Base-by-base conservation (phyloP, 2,113 vertebrate species). In the Pantherophis guttatus region DNA sequence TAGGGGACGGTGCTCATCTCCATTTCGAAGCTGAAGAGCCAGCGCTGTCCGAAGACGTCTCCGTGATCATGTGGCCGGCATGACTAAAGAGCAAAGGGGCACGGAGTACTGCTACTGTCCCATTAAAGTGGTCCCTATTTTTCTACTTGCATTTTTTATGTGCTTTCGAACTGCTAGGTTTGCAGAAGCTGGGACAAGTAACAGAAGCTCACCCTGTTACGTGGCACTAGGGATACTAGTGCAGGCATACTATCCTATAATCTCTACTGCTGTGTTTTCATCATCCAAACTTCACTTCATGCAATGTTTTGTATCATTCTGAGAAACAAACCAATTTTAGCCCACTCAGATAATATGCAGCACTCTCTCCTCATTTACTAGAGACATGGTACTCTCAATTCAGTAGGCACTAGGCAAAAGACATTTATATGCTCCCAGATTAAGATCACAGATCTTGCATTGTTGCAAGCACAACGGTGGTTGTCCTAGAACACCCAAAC, bases 271-370 rank as follows among this genome's bases (percentile, higher is more conserved):
- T 65, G 10, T 0, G 0, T 24, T 94, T 93, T 86, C 8, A 87
- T 3, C 12, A 23, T 0, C 9, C 5, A 85, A 48, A 50, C 7
- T 87, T 87, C 70, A 19, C 21, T 81, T 93, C 13, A 55, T 0
- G 1, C 0, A 5, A 92, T 26, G 58, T 2, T 91, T 93, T 15
- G 12, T 44, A 19, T 17, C 26, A 44, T 75, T 91, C 54, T 52
- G 88, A 86, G 92, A 94, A 95, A 91, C 65, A 93, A 88, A 93
- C 58, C 94, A 91, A 59, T 96, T 94, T 23, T 8, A 90, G 57
- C 23, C 86, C 90, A 94, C 92, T 54, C 90, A 90, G 92, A 58
- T 10, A 62, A 8, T 6, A 4, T 0, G 8, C 39, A 44, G 26
- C 5, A 93, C 85, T 87, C 19, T 13, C 87, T 88, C 59, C 48